These are phyloP conservation scores for Sebastes oblongus DNA, from an alignment of 2,797 vertebrate species.

Conservation along the genomic window DNA sequence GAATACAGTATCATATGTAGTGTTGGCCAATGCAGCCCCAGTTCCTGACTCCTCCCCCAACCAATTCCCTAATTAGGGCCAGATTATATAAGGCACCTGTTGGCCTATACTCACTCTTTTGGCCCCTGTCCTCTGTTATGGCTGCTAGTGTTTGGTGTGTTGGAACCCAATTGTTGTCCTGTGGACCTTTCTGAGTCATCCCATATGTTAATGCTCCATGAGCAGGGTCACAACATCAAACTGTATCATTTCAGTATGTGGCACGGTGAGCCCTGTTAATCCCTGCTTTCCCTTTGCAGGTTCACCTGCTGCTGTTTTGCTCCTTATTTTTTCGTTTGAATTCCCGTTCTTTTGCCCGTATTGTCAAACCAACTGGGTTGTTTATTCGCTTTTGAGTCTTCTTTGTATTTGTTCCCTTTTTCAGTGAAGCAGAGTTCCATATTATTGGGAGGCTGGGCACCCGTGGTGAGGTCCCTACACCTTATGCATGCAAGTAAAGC, in stretches of 20 bases:
- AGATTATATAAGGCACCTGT: not conserved
- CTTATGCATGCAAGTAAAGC: not conserved
- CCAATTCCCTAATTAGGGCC: not conserved
- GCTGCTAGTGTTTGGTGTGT: not conserved
- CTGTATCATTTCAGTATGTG: not conserved
- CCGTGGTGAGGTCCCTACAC: not conserved
- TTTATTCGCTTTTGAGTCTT: not conserved
- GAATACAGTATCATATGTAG: not conserved
- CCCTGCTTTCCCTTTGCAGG: no score
- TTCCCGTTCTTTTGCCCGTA: not conserved
- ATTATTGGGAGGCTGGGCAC: not conserved
- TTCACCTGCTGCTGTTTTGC: not conserved
- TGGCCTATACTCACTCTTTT: no score
- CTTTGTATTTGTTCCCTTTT: not conserved
- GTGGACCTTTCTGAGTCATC: not conserved
- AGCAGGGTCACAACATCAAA: not conserved
- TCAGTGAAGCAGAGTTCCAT: not conserved
- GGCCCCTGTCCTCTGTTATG: no score
- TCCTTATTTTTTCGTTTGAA: not conserved
- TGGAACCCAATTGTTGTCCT: not conserved
- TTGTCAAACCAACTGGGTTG: not conserved
- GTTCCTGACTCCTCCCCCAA: not conserved
- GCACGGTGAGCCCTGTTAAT: not conserved
- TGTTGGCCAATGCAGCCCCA: not conserved
- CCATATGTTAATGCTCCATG: not conserved